phyloP scores from a whole-genome alignment of 2,888 invertebrate species.

The Fissipunctia ypsillon region DNA sequence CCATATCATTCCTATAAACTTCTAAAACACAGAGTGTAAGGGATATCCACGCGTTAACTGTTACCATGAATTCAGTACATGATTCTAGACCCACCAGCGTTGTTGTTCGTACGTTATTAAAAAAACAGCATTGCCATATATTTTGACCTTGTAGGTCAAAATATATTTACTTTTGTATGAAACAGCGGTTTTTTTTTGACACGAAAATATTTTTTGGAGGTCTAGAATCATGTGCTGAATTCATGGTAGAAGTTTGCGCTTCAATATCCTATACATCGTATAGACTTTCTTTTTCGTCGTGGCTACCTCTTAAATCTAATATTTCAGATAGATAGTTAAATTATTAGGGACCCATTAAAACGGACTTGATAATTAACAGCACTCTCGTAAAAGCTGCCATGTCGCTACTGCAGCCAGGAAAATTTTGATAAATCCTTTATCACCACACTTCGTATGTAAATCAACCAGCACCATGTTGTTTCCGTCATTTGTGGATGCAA shows the following conservation, averaged over 20 bases:
- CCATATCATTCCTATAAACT: background rate
- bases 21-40: background rate
- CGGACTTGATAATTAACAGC: background rate
- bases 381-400: background rate
- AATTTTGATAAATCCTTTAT: background rate
- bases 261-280: background rate
- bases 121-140: too few relatives aligned
- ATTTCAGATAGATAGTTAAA: background rate
- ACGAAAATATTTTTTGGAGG: too few relatives aligned
- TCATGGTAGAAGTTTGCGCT: background rate
- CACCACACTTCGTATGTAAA: conserved; percentile 6
- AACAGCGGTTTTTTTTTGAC: background rate
- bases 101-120: too few relatives aligned
- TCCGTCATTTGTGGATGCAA: conserved; percentile 13
- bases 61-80: too few relatives aligned
- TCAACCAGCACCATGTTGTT: background rate
- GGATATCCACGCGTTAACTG: too few relatives aligned
- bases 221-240: background rate
- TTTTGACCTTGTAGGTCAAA: too few relatives aligned
- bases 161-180: too few relatives aligned
- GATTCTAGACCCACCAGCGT: too few relatives aligned
- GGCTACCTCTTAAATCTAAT: background rate
- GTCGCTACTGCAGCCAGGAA: background rate
- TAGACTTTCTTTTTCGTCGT: background rate
- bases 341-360: background rate